Evolutionary conservation across 2,113 vertebrate genomes (phyloP).

Genomic region (Eidolon helvum): DNA sequence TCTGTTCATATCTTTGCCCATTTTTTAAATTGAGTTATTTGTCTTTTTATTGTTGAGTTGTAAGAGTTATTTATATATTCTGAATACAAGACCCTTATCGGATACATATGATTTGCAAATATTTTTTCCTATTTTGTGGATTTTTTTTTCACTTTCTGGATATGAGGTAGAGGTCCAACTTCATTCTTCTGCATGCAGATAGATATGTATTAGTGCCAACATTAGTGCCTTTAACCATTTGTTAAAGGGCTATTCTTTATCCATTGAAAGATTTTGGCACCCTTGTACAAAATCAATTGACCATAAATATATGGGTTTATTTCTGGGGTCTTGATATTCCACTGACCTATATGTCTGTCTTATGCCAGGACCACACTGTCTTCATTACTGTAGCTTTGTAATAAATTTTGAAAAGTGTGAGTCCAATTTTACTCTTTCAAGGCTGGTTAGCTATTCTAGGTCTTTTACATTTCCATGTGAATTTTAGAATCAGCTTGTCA

Average conservation of each 20-base stretch:
- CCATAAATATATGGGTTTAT: not conserved
- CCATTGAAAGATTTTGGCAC: not conserved
- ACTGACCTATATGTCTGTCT: not conserved
- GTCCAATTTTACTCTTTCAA: not conserved
- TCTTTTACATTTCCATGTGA: not conserved
- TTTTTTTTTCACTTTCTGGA: not conserved
- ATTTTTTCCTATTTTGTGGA: not conserved
- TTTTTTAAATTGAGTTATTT: not conserved
- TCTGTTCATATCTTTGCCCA: not conserved
- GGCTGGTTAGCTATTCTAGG: not conserved
- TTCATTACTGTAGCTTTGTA: not conserved
- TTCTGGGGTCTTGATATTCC: not conserved
- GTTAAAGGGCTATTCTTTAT: not conserved
- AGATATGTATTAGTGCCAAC: not conserved
- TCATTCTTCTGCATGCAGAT: not conserved
- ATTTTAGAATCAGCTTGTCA: slow-evolving; percentile 15
- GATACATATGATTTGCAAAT: not conserved
- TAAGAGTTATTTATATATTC: not conserved
- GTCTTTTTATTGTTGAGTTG: not conserved
- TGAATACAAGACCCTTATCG: not conserved
- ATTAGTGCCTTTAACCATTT: not conserved
- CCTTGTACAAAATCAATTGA: not conserved
- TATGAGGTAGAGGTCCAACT: not conserved
- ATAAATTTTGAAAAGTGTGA: not conserved
- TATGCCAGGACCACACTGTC: not conserved